Percentiles rank a stretch among this genome's conserved stretches.
Conservation (phyloP, 2,113 vertebrate species). For the Pipa parva region DNA sequence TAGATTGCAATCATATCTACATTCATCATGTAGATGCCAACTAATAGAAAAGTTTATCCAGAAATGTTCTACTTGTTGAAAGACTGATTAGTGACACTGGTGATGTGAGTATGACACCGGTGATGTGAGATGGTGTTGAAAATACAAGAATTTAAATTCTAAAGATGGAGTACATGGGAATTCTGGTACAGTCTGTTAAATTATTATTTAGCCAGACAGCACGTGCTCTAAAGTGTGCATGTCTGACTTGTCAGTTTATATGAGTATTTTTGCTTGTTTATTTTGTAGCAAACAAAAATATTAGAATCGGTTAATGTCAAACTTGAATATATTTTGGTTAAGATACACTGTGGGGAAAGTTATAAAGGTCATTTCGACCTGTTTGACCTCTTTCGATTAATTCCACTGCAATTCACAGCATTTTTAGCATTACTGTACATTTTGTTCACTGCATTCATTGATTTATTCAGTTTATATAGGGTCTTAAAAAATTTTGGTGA, state of each 20-base stretch:
- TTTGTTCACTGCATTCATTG: too few species aligned
- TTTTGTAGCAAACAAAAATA: too few species aligned
- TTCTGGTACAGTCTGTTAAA: neutral
- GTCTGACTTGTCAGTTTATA: neutral
- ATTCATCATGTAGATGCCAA: slow-evolving; percentile 20
- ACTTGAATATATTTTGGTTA: too few species aligned
- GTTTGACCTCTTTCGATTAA: too few species aligned
- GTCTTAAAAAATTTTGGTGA: too few species aligned
- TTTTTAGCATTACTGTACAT: too few species aligned
- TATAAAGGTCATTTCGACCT: too few species aligned
- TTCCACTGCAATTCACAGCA: too few species aligned
- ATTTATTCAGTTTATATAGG: too few species aligned
- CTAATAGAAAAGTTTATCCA: slow-evolving; percentile 14
- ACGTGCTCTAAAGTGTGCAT: neutral
- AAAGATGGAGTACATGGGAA: neutral
- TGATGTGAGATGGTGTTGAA: slow-evolving; percentile 42
- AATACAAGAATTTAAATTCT: slow-evolving; percentile 31
- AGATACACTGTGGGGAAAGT: too few species aligned
- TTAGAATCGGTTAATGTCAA: too few species aligned
- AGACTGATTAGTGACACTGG: slow-evolving; percentile 35
- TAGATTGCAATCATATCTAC: slow-evolving; percentile 22
- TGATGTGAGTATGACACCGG: slow-evolving; percentile 44
- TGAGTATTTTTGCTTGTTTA: neutral
- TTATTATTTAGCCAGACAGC: neutral
- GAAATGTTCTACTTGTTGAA: slow-evolving; percentile 41